A percentile compares a stretch with the other conserved stretches of the same genome.
These are phyloP conservation scores for Euschistus heros DNA, from an alignment of 1,140 invertebrate genomes.

Conservation along the genomic window DNA sequence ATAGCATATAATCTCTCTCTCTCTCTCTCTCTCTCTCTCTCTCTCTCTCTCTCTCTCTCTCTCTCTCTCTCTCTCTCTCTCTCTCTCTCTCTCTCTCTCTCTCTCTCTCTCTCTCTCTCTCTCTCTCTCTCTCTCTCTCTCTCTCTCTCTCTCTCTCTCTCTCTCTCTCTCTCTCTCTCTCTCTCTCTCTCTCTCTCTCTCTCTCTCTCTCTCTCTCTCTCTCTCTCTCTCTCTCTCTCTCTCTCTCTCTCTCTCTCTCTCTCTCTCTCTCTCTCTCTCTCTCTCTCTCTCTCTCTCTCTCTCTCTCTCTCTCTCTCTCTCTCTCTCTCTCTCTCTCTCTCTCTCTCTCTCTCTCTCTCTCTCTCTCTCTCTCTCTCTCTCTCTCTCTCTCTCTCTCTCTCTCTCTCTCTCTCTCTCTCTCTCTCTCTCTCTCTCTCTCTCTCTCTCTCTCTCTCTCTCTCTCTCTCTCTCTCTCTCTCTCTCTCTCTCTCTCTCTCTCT, in stretches of 20 bases:
- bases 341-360: conserved; percentile 22
- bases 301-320: not conserved
- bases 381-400: conserved; percentile 23
- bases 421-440: conserved; percentile 23
- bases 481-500: conserved; percentile 23
- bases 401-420: conserved; percentile 23
- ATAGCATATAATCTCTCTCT: not conserved
- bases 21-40: conserved; percentile 19
- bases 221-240: not conserved
- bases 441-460: conserved; percentile 23
- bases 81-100: conserved; percentile 8
- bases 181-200: not conserved
- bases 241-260: conserved; percentile 2
- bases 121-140: not conserved
- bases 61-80: conserved; percentile 20
- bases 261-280: conserved; percentile 3
- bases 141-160: not conserved
- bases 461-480: conserved; percentile 23
- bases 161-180: not conserved
- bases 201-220: not conserved
- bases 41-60: conserved; percentile 17
- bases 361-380: conserved; percentile 23
- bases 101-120: not conserved
- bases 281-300: not conserved
- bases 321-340: conserved; percentile 19